Evolutionary conservation across 2,888 invertebrate genomes (phyloP).

Genomic region (Escarpia spicata): DNA sequence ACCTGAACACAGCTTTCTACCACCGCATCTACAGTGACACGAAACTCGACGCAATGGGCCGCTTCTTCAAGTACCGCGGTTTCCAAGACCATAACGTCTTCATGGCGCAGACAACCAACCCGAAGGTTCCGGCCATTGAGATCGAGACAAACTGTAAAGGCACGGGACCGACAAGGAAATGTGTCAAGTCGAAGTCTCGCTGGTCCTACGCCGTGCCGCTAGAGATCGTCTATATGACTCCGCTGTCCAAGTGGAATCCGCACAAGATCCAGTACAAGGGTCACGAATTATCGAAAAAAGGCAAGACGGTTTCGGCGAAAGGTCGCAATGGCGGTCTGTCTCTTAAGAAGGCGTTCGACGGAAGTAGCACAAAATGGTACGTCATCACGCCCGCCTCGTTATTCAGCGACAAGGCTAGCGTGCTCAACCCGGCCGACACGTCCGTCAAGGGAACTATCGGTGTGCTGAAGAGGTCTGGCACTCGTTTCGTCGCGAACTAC

Average conservation of each 20-base stretch:
- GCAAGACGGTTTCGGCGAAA: not conserved
- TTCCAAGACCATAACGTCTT: conserved; percentile 19
- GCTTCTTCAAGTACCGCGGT: not conserved
- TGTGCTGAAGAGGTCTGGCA: not conserved
- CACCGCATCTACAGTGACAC: conserved; percentile 27
- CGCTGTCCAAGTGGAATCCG: conserved; percentile 32
- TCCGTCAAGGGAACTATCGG: not conserved
- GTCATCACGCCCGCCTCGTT: not conserved
- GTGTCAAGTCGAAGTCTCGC: not conserved
- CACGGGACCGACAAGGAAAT: not conserved
- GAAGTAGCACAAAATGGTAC: not conserved
- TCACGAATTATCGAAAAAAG: not conserved
- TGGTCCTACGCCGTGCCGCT: conserved; percentile 36
- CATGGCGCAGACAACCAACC: conserved; percentile 22
- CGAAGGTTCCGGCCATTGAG: not conserved
- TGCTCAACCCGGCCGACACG: not conserved
- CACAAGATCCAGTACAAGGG: conserved; percentile 28
- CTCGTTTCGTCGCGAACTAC: not conserved
- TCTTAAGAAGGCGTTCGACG: not conserved
- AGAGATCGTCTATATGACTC: conserved; percentile 37
- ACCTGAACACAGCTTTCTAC: conserved; percentile 35
- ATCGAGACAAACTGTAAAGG: not conserved
- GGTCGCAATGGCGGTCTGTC: conserved; percentile 20
- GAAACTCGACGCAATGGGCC: conserved; percentile 18
- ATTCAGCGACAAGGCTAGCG: not conserved